A percentile compares a stretch with the other conserved stretches of the same genome.
These are phyloP conservation scores for Serinus canaria DNA, from an alignment of 2,113 vertebrate genomes.

Conservation along the genomic window DNA sequence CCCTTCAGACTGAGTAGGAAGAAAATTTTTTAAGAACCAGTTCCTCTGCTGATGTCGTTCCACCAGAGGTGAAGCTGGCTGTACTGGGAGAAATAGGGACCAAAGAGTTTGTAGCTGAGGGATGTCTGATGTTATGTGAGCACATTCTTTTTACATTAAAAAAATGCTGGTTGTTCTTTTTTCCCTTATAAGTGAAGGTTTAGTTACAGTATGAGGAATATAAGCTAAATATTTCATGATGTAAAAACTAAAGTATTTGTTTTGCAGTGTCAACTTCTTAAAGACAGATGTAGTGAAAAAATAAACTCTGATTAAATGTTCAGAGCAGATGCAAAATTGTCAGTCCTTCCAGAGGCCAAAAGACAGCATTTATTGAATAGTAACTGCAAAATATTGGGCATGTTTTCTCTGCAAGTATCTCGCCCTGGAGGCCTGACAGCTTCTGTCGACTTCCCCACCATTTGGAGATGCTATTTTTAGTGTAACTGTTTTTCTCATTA, in stretches of 20 bases:
- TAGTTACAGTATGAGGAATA: not conserved
- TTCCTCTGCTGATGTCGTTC: not conserved
- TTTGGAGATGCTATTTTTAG: constrained; percentile 62
- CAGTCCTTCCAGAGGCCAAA: not conserved
- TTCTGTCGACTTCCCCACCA: constrained; percentile 21
- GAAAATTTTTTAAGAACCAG: not conserved
- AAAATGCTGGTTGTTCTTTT: not conserved
- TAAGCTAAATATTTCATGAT: not conserved
- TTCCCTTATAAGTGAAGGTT: not conserved
- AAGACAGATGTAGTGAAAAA: constrained; percentile 26
- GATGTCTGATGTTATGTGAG: not conserved
- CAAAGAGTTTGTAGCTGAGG: not conserved
- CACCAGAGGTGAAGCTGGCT: not conserved
- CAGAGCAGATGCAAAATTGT: constrained; percentile 1
- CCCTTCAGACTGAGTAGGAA: not conserved
- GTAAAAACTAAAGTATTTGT: not conserved
- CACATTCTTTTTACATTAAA: not conserved
- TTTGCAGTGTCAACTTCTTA: not conserved
- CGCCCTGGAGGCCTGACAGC: constrained; percentile 13
- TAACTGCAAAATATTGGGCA: not conserved
- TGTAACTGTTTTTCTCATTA: constrained; percentile 52
- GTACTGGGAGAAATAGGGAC: not conserved
- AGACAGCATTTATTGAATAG: not conserved
- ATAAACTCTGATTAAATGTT: constrained; percentile 6
- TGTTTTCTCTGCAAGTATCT: constrained; percentile 45